Evolutionary conservation across 2,888 invertebrate species (phyloP), one percentile per base, ranked within the genome.

Genomic region (Dasypogon diadema): DNA sequence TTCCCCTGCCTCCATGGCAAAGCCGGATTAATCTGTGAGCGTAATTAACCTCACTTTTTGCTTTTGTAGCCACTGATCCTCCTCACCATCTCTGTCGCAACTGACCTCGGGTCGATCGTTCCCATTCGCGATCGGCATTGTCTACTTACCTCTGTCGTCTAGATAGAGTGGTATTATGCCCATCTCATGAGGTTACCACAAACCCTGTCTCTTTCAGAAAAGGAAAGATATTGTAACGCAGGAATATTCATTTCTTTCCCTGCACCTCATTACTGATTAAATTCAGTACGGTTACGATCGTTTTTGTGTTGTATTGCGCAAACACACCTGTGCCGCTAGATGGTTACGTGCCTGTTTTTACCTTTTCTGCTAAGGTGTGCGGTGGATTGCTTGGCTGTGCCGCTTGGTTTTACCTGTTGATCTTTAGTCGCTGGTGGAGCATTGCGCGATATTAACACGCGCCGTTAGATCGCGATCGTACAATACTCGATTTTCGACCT

Each of bases 391-490:
- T 70, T 34, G 48, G 70, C 14, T 70, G 70, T 70, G 14, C 70
- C 70, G 54, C 34, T 70, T 37, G 51, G 30, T 22, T 30, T 54
- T 51, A 70, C 70, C 70, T 70, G 70, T 70, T 70, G 54, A 70
- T 54, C 30, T 60, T 77, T 75, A 77, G 77, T 77, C 74, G 75
- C 42, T 77, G 74, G 72, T 63, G 48, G 63, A 77, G 55, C 74
- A 60, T 68, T 70, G 77, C 63, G 75, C 72, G 75, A 76, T 74
- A 60, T 72, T 72, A 58, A 72, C 75, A 63, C 24, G 74, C 74
- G 72, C 75, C 65, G 75, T 37, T 73, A 16, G 46, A 77, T 56
- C 74, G 74, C 74, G 74, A 48, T 22, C 16, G 70, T 70, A 46
- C 54, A 54, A 54, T 70, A 70, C 70, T 70, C 70, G 70, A 54